phyloP scores from a whole-genome alignment of 2,888 invertebrate species.

The Argyresthia albistria region DNA sequence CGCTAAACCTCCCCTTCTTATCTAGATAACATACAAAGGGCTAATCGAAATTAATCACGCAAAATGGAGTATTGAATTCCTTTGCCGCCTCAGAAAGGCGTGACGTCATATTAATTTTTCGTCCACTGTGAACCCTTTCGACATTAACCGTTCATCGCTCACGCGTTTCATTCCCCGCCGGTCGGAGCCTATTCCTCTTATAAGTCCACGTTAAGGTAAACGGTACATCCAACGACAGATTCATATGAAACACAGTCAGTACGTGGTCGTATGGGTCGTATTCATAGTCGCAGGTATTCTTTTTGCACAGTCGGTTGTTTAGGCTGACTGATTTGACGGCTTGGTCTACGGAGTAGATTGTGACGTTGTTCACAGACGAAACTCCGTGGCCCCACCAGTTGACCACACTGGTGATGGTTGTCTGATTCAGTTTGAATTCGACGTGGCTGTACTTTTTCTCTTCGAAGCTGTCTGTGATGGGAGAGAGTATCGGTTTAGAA shows the following conservation, averaged over 20 bases:
- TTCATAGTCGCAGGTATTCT: slow-evolving; percentile 27
- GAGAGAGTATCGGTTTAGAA: too few relatives aligned
- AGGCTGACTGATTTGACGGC: slow-evolving; percentile 31
- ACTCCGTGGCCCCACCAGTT: slow-evolving; percentile 64
- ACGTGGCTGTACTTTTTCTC: slow-evolving; percentile 72
- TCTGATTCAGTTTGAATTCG: slow-evolving; percentile 45
- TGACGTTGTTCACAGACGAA: slow-evolving; percentile 40
- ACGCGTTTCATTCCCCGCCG: too few relatives aligned
- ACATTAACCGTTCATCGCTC: too few relatives aligned
- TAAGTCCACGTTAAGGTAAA: slow-evolving; percentile 45
- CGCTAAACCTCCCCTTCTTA: too few relatives aligned
- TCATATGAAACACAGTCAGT: slow-evolving; percentile 32
- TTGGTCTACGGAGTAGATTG: slow-evolving; percentile 14
- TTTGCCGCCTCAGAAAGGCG: too few relatives aligned
- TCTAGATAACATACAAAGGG: too few relatives aligned
- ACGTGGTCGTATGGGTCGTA: slow-evolving; percentile 30
- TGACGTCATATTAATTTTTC: too few relatives aligned
- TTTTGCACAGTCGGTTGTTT: slow-evolving; percentile 31
- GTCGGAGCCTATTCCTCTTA: slow-evolving; percentile 8
- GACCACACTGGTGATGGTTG: slow-evolving; percentile 33
- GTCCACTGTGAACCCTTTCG: too few relatives aligned
- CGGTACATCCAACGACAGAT: slow-evolving; percentile 41
- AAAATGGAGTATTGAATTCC: too few relatives aligned
- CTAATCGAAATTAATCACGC: too few relatives aligned
- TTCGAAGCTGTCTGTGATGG: slow-evolving; percentile 68